Conservation (phyloP, 2,113 vertebrate genomes). For the Chroicocephalus ridibundus region DNA sequence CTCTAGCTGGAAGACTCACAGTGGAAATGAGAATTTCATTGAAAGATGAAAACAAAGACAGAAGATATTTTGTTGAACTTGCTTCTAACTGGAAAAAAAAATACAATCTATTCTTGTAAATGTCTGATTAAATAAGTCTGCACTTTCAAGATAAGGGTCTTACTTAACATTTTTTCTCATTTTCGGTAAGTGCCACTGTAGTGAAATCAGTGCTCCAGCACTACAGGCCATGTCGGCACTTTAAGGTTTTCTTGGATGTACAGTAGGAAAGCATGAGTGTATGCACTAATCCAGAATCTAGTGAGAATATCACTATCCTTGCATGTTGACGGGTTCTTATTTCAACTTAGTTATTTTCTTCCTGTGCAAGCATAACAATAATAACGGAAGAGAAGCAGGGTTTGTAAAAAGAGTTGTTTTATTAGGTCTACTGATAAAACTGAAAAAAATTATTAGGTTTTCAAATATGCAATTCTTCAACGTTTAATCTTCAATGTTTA, state of each 20-base stretch:
- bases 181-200: not conserved
- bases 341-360: not conserved
- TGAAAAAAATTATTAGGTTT: not conserved
- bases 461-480: not conserved
- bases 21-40: not conserved
- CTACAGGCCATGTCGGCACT: not conserved
- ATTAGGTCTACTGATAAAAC: not conserved
- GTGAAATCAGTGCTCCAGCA: not conserved
- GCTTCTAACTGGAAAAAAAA: not conserved
- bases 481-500: not conserved
- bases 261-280: not conserved
- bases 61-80: not conserved
- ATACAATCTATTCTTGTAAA: not conserved
- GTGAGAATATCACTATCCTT: not conserved
- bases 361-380: not conserved
- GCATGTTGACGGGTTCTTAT: not conserved
- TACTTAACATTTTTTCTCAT: not conserved
- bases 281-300: not conserved
- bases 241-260: not conserved
- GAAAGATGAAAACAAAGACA: not conserved
- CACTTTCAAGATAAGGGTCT: not conserved
- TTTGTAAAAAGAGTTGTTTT: not conserved
- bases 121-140: not conserved
- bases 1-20: not conserved
- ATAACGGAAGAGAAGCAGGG: not conserved